These are phyloP conservation scores for Neuroterus valhalla DNA, from an alignment of 1,140 invertebrate genomes.

Conservation along the genomic window DNA sequence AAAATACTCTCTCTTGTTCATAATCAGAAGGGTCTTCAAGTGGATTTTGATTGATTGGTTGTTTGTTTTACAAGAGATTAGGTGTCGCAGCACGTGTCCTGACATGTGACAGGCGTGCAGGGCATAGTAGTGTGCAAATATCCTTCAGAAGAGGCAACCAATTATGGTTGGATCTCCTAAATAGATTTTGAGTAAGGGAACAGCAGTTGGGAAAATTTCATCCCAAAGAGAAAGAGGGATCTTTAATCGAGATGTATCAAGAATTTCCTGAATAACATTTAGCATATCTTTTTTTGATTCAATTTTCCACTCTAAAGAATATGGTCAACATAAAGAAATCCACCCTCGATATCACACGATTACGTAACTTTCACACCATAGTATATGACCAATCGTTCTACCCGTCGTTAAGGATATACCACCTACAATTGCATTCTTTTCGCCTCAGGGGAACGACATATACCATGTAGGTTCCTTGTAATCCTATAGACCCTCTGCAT, in stretches of 20 bases:
- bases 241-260: no score
- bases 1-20: neutral
- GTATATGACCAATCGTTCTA: no score
- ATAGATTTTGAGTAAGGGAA: neutral
- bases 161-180: neutral
- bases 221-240: no score
- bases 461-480: slow-evolving; percentile 35
- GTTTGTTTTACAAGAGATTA: slow-evolving; percentile 64
- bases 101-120: slow-evolving; percentile 63
- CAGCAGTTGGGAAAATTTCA: neutral
- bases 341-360: no score
- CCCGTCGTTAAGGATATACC: no score
- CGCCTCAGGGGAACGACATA: slow-evolving; percentile 28
- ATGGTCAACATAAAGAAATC: no score
- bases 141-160: neutral
- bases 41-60: slow-evolving; percentile 66
- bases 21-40: slow-evolving; percentile 29
- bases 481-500: slow-evolving; percentile 20
- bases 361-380: no score
- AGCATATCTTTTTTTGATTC: no score
- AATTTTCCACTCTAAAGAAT: no score
- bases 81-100: slow-evolving; percentile 62
- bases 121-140: slow-evolving; percentile 41
- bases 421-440: slow-evolving; percentile 6
- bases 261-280: no score